Base-by-base conservation (phyloP, 2,113 vertebrate genomes). In the Ciconia stormi region DNA sequence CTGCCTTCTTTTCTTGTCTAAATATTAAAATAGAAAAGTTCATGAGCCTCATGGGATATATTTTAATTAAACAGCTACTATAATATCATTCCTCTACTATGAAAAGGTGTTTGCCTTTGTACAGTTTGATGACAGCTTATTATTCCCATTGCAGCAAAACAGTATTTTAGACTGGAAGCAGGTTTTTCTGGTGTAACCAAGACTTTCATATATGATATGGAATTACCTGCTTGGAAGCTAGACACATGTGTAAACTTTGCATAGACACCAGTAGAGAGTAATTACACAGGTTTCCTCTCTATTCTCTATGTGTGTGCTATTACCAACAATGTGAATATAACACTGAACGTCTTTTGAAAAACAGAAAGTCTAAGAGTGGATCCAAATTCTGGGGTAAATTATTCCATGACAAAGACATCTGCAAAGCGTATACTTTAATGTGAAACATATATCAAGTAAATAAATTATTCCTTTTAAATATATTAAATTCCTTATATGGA, bases 321-420 rank as follows among this genome's bases (percentile, higher is more conserved):
- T 91, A 62, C 18, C 23, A 82, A 66, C 5, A 26, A 10, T 23
- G 7, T 65, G 27, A 66, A 67, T 61, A 19, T 40, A 50, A 61
- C 49, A 59, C 46, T 52, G 29, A 94, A 89, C 71, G 18, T 63
- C 56, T 97, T 92, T 55, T 59, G 55, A 85, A 93, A 96, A 92
- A 84, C 27, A 89, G 61, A 77, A 93, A 17, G 3, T 30, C 74
- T 69, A 70, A 88, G 46, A 94, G 32, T 81, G 72, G 18, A 44
- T 92, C 44, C 62, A 84, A 90, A 85, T 92, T 95, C 73, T 93
- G 52, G 32, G 23, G 34, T 93, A 67, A 96, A 80, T 97, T 96
- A 90, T 96, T 97, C 47, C 70, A 82, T 83, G 79, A 87, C 88
- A 94, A 88, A 95, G 58, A 93, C 74, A 97, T 97, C 93, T 97